Percentiles rank a stretch among this genome's conserved stretches.
Conservation (phyloP, 1,140 invertebrate species). For the Uloborus diversus region DNA sequence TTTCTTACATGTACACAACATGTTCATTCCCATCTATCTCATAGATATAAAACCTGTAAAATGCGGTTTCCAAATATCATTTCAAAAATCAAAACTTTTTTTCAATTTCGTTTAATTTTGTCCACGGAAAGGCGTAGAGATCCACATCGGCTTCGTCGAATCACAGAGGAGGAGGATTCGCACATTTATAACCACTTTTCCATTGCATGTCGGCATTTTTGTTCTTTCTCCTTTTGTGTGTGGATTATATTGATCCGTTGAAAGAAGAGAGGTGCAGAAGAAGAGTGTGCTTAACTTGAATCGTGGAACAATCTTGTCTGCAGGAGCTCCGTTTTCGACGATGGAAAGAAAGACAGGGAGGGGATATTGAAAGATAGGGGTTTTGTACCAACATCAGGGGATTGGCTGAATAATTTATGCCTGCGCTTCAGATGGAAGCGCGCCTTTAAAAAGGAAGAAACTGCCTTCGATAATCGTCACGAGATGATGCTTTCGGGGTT, state of each 20-base stretch:
- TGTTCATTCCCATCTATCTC: too few species aligned
- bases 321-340: not conserved
- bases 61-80: too few species aligned
- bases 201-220: too few species aligned
- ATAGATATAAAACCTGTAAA: too few species aligned
- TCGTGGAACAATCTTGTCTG: constrained; percentile 6
- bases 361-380: not conserved
- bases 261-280: not conserved
- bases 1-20: too few species aligned
- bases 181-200: too few species aligned
- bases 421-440: not conserved
- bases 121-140: too few species aligned
- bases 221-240: not conserved
- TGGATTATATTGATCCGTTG: constrained; percentile 20
- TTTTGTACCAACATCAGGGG: not conserved
- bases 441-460: not conserved
- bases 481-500: not conserved
- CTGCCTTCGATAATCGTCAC: not conserved
- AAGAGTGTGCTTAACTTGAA: constrained; percentile 15
- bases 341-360: not conserved
- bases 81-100: too few species aligned
- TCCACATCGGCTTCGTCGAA: too few species aligned
- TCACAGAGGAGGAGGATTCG: too few species aligned
- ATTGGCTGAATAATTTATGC: not conserved
- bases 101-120: too few species aligned